Evolutionary conservation across 2,888 invertebrate genomes (phyloP), one percentile per base, ranked within the genome.

Genomic region (Drosophila falleni): DNA sequence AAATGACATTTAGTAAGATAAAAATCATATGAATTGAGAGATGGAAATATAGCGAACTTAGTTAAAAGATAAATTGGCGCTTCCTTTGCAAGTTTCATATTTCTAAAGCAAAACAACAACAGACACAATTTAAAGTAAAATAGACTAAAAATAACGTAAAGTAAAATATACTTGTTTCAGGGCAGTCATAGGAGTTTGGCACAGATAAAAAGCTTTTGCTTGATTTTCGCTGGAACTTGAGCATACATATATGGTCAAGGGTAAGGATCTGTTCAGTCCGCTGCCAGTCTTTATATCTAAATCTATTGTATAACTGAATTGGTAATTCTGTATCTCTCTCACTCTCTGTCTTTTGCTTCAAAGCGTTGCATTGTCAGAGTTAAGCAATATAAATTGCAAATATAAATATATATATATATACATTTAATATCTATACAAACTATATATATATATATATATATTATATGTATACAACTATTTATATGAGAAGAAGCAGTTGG

Each of bases 21-120:
- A 23, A 67, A 58, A 65, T 64, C 62, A 51, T 54, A 64, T 69
- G 41, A 39, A 33, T 63, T 65, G 26, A 58, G 59, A 56, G 71
- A 64, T 55, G 47, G 44, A 59, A 61, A 67, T 63, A 68, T 51
- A 59, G 60, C 55, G 44, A 51, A 78, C 63, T 77, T 81, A 87
- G 78, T 89, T 89, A 74, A 82, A 77, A 51, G 56, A 77, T 71
- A 74, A 85, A 83, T 74, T 82, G 83, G 88, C 81, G 89, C 89
- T 89, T 88, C 90, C 90, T 85, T 87, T 84, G 90, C 85, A 78
- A 77, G 89, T 89, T 90, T 89, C 87, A 81, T 88, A 87, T 87
- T 87, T 89, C 90, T 87, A 87, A 76, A 74, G 58, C 59, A 67
- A 64, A 79, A 42, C 42, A 26, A 42, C 42, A 74, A 74, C 51